Evolutionary conservation across 2,888 invertebrate species (phyloP).

Genomic region (Celastrina argiolus): DNA sequence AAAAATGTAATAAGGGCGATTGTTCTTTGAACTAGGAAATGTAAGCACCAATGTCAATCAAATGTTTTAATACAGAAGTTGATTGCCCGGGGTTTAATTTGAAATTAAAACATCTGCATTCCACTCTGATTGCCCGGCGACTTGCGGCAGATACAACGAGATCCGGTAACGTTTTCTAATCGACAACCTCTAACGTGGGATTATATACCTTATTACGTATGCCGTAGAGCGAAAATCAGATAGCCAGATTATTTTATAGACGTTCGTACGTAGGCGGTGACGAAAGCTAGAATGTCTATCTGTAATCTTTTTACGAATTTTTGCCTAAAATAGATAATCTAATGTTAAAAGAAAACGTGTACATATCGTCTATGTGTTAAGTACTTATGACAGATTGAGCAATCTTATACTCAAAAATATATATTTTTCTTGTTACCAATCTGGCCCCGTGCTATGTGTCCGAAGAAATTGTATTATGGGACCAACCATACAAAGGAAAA

Average conservation of each 20-base stretch:
- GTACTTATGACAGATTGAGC: too few species aligned
- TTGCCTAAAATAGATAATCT: neutral
- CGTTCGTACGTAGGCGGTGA: neutral
- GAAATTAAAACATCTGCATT: constrained; percentile 4
- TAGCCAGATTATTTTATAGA: neutral
- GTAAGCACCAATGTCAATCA: too few species aligned
- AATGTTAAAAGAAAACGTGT: neutral
- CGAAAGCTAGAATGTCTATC: neutral
- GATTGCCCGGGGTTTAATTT: neutral
- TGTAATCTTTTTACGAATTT: neutral
- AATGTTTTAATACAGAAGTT: neutral
- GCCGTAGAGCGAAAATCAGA: neutral
- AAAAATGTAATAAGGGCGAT: too few species aligned
- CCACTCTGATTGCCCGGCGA: neutral
- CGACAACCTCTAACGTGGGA: neutral
- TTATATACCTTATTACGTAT: neutral
- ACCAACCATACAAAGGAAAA: too few species aligned
- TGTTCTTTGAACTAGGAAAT: too few species aligned
- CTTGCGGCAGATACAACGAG: neutral
- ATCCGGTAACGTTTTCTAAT: constrained; percentile 7
- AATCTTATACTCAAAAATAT: too few species aligned
- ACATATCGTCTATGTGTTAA: neutral
- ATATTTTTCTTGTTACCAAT: too few species aligned
- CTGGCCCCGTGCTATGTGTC: too few species aligned
- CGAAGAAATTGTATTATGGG: too few species aligned